Conservation (phyloP, 1,140 invertebrate species). For the Octopus sinensis region DNA sequence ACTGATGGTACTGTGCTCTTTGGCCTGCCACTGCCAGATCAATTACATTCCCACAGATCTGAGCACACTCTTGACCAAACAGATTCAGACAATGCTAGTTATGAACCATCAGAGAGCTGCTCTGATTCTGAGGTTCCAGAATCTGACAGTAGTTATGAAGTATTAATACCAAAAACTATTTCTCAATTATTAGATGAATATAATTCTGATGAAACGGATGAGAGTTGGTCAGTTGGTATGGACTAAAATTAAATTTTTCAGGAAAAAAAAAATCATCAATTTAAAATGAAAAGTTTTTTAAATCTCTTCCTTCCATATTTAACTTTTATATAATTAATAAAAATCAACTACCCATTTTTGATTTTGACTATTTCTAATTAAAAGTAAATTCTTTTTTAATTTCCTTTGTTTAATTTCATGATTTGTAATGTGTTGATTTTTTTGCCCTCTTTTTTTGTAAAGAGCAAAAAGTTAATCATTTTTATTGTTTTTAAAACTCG, state of each 20-base stretch:
- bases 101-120: constrained; percentile 16
- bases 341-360: no score
- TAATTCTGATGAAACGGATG: constrained; percentile 26
- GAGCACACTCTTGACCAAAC: background rate
- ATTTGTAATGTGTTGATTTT: no score
- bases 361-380: no score
- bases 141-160: constrained; percentile 25
- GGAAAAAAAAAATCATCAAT: no score
- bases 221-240: constrained; percentile 27
- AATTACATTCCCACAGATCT: background rate
- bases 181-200: constrained; percentile 24
- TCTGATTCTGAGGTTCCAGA: constrained; percentile 22
- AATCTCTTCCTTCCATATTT: no score
- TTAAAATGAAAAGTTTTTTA: no score
- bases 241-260: background rate
- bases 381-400: no score
- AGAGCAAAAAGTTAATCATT: no score
- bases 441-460: no score
- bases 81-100: constrained; percentile 14
- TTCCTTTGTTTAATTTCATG: no score
- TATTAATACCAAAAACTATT: constrained; percentile 23
- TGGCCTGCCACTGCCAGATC: background rate
- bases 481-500: no score
- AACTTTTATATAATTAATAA: no score
- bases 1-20: background rate